Conservation (phyloP, 2,113 vertebrate species). For the Planiliza haematocheilus region DNA sequence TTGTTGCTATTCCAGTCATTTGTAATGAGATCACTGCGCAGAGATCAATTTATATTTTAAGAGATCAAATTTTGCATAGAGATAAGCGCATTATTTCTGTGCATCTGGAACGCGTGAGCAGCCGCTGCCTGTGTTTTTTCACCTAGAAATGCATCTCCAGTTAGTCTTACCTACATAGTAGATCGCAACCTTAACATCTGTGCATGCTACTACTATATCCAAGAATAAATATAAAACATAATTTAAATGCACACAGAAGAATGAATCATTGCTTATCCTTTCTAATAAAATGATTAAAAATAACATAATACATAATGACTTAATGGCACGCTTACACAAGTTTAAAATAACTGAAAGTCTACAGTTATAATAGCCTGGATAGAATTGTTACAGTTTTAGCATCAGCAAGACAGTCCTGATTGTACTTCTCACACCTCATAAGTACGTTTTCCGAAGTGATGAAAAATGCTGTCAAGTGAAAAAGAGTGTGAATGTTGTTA, state of each 20-base stretch:
- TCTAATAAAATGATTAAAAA: too few relatives aligned
- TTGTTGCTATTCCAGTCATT: slow-evolving; percentile 17
- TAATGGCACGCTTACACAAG: too few relatives aligned
- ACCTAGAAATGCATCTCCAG: too few relatives aligned
- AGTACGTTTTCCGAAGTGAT: slow-evolving; percentile 29
- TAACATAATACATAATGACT: too few relatives aligned
- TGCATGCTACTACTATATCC: too few relatives aligned
- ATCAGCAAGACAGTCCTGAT: background rate
- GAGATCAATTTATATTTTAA: slow-evolving; percentile 36
- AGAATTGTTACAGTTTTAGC: background rate
- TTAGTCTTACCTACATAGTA: too few relatives aligned
- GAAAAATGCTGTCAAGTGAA: slow-evolving; percentile 40
- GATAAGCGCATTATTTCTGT: background rate
- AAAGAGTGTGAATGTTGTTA: slow-evolving; percentile 25
- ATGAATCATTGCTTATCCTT: too few relatives aligned
- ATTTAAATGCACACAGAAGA: too few relatives aligned
- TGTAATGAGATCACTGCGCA: slow-evolving; percentile 6
- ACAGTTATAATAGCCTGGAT: background rate
- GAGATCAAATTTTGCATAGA: slow-evolving; percentile 13
- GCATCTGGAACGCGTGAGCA: slow-evolving; percentile 1
- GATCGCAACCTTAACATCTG: slow-evolving; percentile 1
- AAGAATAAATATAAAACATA: too few relatives aligned
- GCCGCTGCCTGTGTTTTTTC: too few relatives aligned
- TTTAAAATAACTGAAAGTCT: background rate
- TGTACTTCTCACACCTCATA: slow-evolving; percentile 17